Base-by-base conservation (phyloP, 2,888 invertebrate species). In the Aleiodes alternator region DNA sequence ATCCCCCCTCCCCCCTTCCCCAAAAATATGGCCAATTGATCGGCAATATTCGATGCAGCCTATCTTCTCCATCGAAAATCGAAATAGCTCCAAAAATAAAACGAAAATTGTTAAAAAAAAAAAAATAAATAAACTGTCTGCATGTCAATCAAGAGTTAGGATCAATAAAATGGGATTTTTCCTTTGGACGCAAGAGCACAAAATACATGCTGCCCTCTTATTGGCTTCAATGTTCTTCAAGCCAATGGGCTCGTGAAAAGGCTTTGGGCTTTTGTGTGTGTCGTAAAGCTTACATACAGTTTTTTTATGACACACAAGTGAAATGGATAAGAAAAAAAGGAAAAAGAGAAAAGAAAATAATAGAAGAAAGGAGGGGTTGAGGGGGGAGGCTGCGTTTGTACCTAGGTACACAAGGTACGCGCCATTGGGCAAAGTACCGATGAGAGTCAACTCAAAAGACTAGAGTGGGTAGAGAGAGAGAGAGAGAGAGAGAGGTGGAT, bases 381-480 rank as follows among this genome's bases (percentile, higher is more conserved):
- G 23, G 23, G 23, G 11, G 59, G n/a, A 61, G 29, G 75, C 8
- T 38, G 38, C 6, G 38, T 8, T 38, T 38, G 38, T 38, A 38
- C 38, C 38, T 8, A 4, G 38, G 38, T 38, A 38, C 7, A 29
- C 23, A 16, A 16, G 56, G 56, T 69, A 16, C 79, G 77, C 56
- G 79, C 66, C 75, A 72, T 76, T 76, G 73, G 73, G 76, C 78
- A 69, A 77, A 75, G 69, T 57, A 14, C 48, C 61, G 69, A 16
- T 29, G 50, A 72, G 43, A 74, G 57, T 56, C 66, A 61, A 55
- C 14, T 68, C 74, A 69, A 64, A 76, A 72, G 74, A 69, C 76
- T 6, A 50, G 68, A 55, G 50, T 50, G 70, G 34, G 59, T 56
- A 14, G 7, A 34, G 38, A 0, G 34, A 66, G 12, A n/a, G 38